A percentile compares a stretch with the other conserved stretches of the same genome.
Conservation (phyloP, 1,140 invertebrate species). For the Drosophila sulfurigaster region DNA sequence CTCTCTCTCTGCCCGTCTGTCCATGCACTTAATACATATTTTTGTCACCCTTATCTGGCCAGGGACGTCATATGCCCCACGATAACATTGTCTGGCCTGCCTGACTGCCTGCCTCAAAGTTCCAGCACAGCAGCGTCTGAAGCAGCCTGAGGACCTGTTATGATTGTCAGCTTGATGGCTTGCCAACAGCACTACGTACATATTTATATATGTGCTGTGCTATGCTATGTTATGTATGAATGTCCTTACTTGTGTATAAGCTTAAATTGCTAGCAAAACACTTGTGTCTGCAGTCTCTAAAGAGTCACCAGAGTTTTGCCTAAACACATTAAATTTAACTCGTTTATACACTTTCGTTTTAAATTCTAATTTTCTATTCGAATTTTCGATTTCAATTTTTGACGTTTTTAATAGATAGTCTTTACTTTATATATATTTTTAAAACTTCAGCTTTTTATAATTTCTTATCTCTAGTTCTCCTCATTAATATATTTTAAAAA, state of each 20-base stretch:
- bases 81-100: slow-evolving; percentile 68
- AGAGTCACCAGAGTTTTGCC: not conserved
- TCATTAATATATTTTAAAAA: too few relatives aligned
- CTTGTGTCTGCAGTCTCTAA: not conserved
- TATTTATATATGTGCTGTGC: not conserved
- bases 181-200: slow-evolving; percentile 31
- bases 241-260: slow-evolving; percentile 29
- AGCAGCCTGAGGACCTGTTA: slow-evolving; percentile 62
- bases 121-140: slow-evolving; percentile 17
- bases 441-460: too few relatives aligned
- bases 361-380: too few relatives aligned
- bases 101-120: slow-evolving; percentile 25
- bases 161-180: slow-evolving; percentile 73
- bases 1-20: slow-evolving; percentile 11
- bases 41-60: slow-evolving; percentile 80
- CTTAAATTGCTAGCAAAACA: slow-evolving; percentile 39
- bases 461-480: too few relatives aligned
- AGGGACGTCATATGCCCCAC: slow-evolving; percentile 67
- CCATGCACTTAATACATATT: slow-evolving; percentile 79
- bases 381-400: too few relatives aligned
- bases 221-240: not conserved
- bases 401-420: too few relatives aligned
- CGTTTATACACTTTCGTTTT: too few relatives aligned
- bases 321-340: not conserved
- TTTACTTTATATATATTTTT: too few relatives aligned